These are phyloP conservation scores for Tromatobia lineatoria DNA, from an alignment of 2,888 invertebrate species.

Conservation along the genomic window DNA sequence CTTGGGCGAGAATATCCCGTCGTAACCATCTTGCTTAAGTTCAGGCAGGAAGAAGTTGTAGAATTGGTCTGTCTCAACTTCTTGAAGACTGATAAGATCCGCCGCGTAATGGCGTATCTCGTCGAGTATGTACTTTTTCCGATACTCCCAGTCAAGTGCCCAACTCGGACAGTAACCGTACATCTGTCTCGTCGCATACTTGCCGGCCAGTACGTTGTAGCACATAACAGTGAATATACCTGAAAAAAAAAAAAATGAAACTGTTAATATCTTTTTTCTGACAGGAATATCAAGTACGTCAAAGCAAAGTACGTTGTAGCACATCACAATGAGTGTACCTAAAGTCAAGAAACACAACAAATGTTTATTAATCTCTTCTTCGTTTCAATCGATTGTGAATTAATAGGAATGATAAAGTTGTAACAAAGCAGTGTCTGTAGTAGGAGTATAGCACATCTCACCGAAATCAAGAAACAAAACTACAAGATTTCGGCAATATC, in stretches of 20 bases:
- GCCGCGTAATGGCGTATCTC: conserved; percentile 98
- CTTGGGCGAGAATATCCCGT: conserved; percentile 99
- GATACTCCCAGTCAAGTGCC: conserved; percentile 99
- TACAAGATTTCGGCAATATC: too few species aligned
- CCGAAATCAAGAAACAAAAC: too few species aligned
- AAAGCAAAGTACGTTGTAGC: too few species aligned
- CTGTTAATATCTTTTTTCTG: neutral
- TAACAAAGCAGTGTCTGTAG: too few species aligned
- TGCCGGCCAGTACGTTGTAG: conserved; percentile 99
- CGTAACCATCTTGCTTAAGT: conserved; percentile 95
- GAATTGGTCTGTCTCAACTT: conserved; percentile 99
- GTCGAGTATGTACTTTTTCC: conserved; percentile 98
- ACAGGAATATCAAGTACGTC: neutral
- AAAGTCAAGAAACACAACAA: too few species aligned
- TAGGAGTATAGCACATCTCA: too few species aligned
- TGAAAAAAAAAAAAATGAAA: conserved; percentile 83
- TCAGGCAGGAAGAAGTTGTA: conserved; percentile 98
- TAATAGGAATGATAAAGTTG: too few species aligned
- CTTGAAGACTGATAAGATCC: conserved; percentile 98
- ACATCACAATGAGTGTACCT: too few species aligned
- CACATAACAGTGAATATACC: conserved; percentile 99
- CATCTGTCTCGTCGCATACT: conserved; percentile 99
- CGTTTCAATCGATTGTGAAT: too few species aligned
- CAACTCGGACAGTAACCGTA: conserved; percentile 99
- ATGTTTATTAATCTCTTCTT: too few species aligned